Evolutionary conservation across 2,888 invertebrate species (phyloP).

Genomic region (Fragum whitleyi): DNA sequence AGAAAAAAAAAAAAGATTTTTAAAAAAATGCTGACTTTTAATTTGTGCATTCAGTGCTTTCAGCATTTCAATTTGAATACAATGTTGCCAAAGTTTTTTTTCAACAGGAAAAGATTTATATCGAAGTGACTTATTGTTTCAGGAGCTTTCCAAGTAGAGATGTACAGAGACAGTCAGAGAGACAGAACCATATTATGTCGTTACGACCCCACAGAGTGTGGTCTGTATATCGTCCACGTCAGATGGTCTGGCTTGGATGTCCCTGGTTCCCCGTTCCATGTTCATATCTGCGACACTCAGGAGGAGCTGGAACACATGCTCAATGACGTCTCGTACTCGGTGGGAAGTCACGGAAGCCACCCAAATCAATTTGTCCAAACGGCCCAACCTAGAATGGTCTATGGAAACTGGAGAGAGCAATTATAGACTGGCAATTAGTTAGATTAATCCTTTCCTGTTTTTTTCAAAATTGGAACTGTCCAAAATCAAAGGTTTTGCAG

Average conservation of each 20-base stretch:
- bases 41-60: too few relatives aligned
- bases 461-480: background rate
- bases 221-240: conserved; percentile 98
- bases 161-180: conserved; percentile 99
- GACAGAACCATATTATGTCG: conserved; percentile 99
- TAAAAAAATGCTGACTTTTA: too few relatives aligned
- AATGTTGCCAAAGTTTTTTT: too few relatives aligned
- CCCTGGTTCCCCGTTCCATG: conserved; percentile 98
- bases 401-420: conserved; percentile 67
- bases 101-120: too few relatives aligned
- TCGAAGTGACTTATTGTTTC: too few relatives aligned
- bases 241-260: conserved; percentile 99
- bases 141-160: conserved; percentile 99
- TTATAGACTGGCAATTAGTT: conserved; percentile 37
- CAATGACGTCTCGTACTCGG: conserved; percentile 67
- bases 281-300: conserved; percentile 99
- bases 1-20: too few relatives aligned
- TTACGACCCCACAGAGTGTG: conserved; percentile 99
- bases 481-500: too few relatives aligned
- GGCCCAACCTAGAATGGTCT: conserved; percentile 58
- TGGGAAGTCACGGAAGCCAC: conserved; percentile 43
- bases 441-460: background rate
- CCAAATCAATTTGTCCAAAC: background rate
- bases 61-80: too few relatives aligned
- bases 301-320: conserved; percentile 90